A percentile compares a stretch with the other conserved stretches of the same genome.
Conservation (phyloP, 2,888 invertebrate species). For the Thereva unica region DNA sequence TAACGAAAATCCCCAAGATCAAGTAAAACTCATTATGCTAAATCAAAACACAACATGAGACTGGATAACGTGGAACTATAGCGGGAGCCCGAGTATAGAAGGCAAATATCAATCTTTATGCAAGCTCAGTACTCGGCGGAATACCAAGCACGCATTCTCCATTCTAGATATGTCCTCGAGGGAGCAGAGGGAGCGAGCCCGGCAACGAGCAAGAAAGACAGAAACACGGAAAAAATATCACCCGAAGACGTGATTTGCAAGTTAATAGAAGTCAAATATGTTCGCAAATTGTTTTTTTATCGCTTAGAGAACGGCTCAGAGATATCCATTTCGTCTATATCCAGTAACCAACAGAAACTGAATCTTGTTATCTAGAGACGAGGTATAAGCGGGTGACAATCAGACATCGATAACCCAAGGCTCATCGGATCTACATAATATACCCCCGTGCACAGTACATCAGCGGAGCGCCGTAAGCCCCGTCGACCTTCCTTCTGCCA, state of each 20-base stretch:
- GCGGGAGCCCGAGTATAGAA: too few species aligned
- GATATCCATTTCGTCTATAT: neutral
- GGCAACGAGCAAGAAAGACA: neutral
- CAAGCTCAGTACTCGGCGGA: neutral
- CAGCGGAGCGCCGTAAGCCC: neutral
- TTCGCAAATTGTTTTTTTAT: constrained; percentile 13
- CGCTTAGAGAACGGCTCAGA: constrained; percentile 2
- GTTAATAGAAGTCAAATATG: constrained; percentile 12
- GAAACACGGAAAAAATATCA: neutral
- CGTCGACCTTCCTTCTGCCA: neutral
- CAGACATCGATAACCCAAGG: constrained; percentile 12
- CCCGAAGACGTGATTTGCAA: constrained; percentile 9
- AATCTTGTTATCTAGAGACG: constrained; percentile 10
- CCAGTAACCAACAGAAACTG: neutral
- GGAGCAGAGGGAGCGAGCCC: neutral
- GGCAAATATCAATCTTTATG: neutral
- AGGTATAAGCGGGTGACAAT: constrained; percentile 8
- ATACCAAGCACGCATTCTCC: constrained; percentile 10
- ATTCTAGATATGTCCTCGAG: constrained; percentile 2
- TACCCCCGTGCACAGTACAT: neutral
- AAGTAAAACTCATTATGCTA: neutral
- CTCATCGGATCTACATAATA: constrained; percentile 5
- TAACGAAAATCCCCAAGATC: neutral
- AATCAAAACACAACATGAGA: constrained; percentile 4
- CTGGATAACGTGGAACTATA: neutral